Evolutionary conservation across 2,888 invertebrate species (phyloP).

Genomic region (Himalopsyche kuldschensis): DNA sequence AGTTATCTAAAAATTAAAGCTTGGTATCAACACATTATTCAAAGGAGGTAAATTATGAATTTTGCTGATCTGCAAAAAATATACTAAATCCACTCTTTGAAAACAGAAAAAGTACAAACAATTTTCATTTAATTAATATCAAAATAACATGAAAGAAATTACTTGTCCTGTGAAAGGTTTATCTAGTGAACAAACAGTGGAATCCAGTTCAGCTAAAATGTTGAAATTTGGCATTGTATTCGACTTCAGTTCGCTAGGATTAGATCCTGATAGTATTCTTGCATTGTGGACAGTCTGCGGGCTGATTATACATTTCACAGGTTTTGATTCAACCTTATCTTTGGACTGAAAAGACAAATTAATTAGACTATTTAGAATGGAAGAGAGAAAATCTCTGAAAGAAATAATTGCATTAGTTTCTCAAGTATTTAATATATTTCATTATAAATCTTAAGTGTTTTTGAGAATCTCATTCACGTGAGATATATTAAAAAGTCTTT

Average conservation of each 20-base stretch:
- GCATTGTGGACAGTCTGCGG: constrained; percentile 79
- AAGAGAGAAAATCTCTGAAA: too few species aligned
- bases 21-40: too few species aligned
- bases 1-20: constrained; percentile 59
- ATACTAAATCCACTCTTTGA: too few species aligned
- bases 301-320: constrained; percentile 80
- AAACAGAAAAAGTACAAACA: too few species aligned
- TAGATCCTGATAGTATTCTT: constrained; percentile 25
- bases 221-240: constrained; percentile 75
- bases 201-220: constrained; percentile 80
- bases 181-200: constrained; percentile 79
- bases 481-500: too few species aligned
- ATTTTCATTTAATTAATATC: not conserved
- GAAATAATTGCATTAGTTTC: too few species aligned
- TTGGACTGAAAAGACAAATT: constrained; percentile 41
- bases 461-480: too few species aligned
- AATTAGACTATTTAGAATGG: too few species aligned
- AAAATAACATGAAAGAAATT: constrained; percentile 28
- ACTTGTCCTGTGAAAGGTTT: constrained; percentile 89
- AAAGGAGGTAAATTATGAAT: too few species aligned
- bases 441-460: too few species aligned
- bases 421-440: too few species aligned
- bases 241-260: constrained; percentile 41
- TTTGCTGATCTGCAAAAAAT: too few species aligned
- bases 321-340: constrained; percentile 58